phyloP scores from a whole-genome alignment of 2,888 invertebrate genomes.

The Cheilosia impressa region DNA sequence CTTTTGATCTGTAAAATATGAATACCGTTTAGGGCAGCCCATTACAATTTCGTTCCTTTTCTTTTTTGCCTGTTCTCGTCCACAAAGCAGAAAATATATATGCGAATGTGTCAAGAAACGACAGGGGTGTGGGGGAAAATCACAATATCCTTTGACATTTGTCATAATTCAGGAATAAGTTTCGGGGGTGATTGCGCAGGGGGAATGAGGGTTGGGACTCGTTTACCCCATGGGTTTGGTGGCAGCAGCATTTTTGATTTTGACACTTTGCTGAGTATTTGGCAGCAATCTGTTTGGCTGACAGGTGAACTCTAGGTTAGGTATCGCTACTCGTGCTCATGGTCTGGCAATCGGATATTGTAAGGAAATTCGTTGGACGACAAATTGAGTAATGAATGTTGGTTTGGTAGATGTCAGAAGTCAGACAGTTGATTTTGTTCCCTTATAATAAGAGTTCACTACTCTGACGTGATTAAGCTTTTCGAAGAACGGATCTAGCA shows the following conservation, averaged over 20 bases:
- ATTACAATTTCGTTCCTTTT: not conserved
- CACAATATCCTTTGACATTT: constrained; percentile 57
- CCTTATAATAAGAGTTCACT: too few relatives aligned
- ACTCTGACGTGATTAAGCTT: too few relatives aligned
- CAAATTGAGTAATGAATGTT: too few relatives aligned
- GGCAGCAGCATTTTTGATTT: constrained; percentile 36
- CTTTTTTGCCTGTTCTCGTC: constrained; percentile 21
- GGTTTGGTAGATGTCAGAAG: too few relatives aligned
- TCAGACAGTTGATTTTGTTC: too few relatives aligned
- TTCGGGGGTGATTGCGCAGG: not conserved
- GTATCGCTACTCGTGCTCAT: not conserved
- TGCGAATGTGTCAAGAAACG: constrained; percentile 16
- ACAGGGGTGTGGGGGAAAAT: constrained; percentile 9
- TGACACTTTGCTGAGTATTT: constrained; percentile 38
- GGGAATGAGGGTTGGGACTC: not conserved
- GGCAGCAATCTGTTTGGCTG: constrained; percentile 39
- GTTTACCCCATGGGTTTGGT: not conserved
- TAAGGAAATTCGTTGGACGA: too few relatives aligned
- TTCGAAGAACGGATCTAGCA: too few relatives aligned
- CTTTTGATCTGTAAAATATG: constrained; percentile 64
- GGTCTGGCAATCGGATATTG: too few relatives aligned
- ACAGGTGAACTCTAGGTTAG: not conserved
- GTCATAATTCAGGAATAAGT: constrained; percentile 32
- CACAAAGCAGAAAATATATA: constrained; percentile 45
- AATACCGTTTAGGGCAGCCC: constrained; percentile 54